Conservation (phyloP, 2,797 vertebrate genomes). For the Fratercula arctica region DNA sequence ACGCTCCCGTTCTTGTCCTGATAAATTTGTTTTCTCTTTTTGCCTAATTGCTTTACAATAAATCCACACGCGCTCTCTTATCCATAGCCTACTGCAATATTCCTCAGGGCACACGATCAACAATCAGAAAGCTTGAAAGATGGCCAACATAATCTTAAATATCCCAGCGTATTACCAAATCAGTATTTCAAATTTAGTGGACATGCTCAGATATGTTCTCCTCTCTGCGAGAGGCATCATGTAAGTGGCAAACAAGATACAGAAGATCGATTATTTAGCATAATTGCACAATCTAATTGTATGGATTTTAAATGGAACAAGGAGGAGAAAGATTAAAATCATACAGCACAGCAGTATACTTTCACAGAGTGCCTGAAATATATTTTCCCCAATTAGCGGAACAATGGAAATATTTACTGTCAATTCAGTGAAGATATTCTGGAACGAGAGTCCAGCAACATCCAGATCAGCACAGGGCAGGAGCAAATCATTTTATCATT, state of each 20-base stretch:
- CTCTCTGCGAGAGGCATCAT: constrained; percentile 41
- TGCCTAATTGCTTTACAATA: constrained; percentile 54
- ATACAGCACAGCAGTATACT: constrained; percentile 55
- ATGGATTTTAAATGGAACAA: constrained; percentile 65
- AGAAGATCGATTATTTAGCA: constrained; percentile 69
- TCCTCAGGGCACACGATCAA: constrained; percentile 47
- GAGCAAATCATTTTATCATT: neutral
- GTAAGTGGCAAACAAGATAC: constrained; percentile 61
- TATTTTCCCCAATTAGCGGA: constrained; percentile 50
- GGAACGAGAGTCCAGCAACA: constrained; percentile 27
- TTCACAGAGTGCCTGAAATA: constrained; percentile 62
- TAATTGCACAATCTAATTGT: constrained; percentile 66
- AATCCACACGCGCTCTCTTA: constrained; percentile 35
- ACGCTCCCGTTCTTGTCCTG: neutral
- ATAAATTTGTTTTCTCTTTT: constrained; percentile 61
- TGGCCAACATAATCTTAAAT: constrained; percentile 58
- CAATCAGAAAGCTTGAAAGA: constrained; percentile 60
- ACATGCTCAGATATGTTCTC: constrained; percentile 46
- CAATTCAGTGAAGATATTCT: constrained; percentile 54
- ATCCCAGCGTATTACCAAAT: constrained; percentile 63
- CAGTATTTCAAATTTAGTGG: constrained; percentile 68
- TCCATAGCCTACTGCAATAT: constrained; percentile 35
- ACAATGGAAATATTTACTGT: constrained; percentile 65
- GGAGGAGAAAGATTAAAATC: constrained; percentile 61
- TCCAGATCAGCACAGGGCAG: neutral